phyloP scores from a whole-genome alignment of 2,888 invertebrate species.

The Calameuta idolon region DNA sequence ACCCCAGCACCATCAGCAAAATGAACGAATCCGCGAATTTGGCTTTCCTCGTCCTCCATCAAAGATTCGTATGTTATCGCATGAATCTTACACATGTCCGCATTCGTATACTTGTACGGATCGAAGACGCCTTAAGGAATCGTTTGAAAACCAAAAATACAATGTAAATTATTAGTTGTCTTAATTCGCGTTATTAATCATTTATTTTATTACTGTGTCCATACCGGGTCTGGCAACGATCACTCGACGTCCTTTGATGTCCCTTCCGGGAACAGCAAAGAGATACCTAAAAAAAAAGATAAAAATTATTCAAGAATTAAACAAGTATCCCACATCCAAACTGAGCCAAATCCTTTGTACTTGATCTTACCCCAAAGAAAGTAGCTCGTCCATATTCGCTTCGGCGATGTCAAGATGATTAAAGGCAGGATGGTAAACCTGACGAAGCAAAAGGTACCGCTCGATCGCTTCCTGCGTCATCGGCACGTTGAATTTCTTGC shows the following conservation, averaged over 20 bases:
- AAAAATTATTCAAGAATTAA: background rate
- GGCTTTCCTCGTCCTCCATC: conserved; percentile 85
- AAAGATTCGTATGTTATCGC: conserved; percentile 82
- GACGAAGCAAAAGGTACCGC: conserved; percentile 81
- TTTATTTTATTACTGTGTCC: conserved; percentile 23
- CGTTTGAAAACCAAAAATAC: background rate
- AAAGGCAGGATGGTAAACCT: conserved; percentile 82
- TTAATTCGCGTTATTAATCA: conserved; percentile 6
- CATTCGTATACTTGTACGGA: conserved; percentile 80
- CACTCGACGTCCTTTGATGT: conserved; percentile 79
- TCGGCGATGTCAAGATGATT: conserved; percentile 79
- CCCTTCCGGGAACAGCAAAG: conserved; percentile 83
- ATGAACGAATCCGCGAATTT: conserved; percentile 83
- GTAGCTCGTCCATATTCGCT: conserved; percentile 78
- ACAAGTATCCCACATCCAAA: conserved; percentile 5
- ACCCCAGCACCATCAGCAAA: conserved; percentile 82
- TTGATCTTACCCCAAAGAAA: conserved; percentile 75
- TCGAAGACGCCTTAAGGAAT: conserved; percentile 77
- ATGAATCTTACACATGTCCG: conserved; percentile 83
- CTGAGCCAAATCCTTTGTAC: background rate
- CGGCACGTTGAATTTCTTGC: conserved; percentile 84
- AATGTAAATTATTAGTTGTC: background rate
- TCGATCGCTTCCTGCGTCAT: conserved; percentile 84
- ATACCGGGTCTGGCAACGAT: conserved; percentile 83
- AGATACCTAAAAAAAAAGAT: conserved; percentile 72